phyloP scores from a whole-genome alignment of 2,113 vertebrate species.

The Melanerpes formicivorus region DNA sequence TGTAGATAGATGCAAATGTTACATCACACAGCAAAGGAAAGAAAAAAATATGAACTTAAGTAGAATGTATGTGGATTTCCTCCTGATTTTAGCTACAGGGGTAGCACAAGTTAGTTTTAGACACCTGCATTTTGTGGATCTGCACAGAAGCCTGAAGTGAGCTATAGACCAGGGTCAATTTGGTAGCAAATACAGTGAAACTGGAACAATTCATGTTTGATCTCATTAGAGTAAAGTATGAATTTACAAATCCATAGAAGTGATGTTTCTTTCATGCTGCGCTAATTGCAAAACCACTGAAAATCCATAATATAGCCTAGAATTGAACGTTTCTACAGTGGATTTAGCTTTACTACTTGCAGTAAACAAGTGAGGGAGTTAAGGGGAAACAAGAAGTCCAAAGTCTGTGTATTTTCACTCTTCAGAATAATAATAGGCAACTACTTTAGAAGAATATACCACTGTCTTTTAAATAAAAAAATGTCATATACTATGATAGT shows the following conservation, averaged over 20 bases:
- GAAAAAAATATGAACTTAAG: background rate
- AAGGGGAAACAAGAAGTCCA: background rate
- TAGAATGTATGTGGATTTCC: background rate
- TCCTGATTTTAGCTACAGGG: background rate
- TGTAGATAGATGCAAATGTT: background rate
- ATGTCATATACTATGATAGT: background rate
- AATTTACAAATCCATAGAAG: conserved; percentile 2
- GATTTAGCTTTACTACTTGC: background rate
- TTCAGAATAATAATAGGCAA: background rate
- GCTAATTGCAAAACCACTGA: conserved; percentile 47
- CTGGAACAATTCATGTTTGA: conserved; percentile 10
- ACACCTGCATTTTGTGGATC: background rate
- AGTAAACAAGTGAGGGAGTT: background rate
- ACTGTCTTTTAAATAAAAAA: background rate
- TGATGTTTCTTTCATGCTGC: conserved; percentile 11
- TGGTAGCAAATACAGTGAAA: conserved; percentile 2
- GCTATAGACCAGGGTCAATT: conserved; percentile 27
- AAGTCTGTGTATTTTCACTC: background rate
- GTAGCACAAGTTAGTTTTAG: background rate
- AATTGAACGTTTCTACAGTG: background rate
- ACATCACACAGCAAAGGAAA: background rate
- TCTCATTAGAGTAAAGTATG: conserved; percentile 29
- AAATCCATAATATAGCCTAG: conserved; percentile 28
- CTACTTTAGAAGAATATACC: background rate
- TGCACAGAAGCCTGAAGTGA: background rate